These are phyloP conservation scores for Aricia agestis DNA, from an alignment of 1,140 invertebrate species.

Conservation along the genomic window DNA sequence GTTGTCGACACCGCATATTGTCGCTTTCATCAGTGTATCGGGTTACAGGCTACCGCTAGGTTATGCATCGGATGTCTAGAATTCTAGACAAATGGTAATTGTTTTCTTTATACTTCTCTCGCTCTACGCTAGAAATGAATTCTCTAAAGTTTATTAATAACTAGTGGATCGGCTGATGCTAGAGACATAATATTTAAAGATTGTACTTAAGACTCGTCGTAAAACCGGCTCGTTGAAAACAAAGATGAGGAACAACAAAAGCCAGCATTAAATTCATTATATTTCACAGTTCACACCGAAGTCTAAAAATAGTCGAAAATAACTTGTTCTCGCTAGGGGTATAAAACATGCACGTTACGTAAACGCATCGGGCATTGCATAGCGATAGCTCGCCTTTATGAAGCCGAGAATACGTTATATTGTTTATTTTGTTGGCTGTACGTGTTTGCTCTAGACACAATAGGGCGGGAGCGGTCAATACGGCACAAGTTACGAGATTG, in stretches of 20 bases:
- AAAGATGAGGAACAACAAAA: not conserved
- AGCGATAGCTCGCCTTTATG: conserved; percentile 17
- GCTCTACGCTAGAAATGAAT: too few species aligned
- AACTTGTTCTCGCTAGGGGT: conserved; percentile 20
- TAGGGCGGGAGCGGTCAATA: conserved; percentile 21
- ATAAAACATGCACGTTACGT: conserved; percentile 10
- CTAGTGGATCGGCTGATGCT: too few species aligned
- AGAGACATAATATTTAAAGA: too few species aligned
- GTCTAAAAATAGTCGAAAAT: conserved; percentile 16
- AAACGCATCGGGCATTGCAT: not conserved
- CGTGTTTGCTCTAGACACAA: conserved; percentile 23
- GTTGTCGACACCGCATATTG: conserved; percentile 19
- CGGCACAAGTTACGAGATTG: conserved; percentile 2
- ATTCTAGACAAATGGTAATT: too few species aligned
- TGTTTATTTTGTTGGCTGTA: conserved; percentile 26
- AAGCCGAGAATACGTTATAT: conserved; percentile 31
- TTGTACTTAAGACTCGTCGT: too few species aligned
- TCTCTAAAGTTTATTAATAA: too few species aligned
- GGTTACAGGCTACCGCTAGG: conserved; percentile 9
- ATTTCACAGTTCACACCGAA: not conserved
- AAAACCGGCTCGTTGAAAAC: too few species aligned
- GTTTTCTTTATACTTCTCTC: too few species aligned
- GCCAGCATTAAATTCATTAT: not conserved
- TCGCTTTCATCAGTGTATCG: conserved; percentile 20
- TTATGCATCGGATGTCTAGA: not conserved